Percentiles rank a stretch among this genome's conserved stretches.
Evolutionary conservation across 1,140 invertebrate genomes (phyloP).

Genomic region (Scaptomyza hsui): DNA sequence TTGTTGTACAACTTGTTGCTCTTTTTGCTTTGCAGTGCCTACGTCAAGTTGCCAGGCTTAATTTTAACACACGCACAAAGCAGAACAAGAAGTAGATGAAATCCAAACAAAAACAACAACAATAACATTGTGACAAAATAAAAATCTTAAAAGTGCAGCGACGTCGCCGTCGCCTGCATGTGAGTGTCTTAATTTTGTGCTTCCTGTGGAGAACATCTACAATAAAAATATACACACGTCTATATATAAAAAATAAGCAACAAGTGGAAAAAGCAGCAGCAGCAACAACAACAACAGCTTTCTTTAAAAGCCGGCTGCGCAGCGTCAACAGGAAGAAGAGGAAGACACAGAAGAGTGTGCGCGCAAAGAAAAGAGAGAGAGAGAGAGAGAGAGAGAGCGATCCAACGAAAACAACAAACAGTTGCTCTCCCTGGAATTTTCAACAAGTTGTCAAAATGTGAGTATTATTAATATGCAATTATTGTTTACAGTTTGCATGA

Average conservation of each 20-base stretch:
- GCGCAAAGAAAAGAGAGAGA: conserved; percentile 6
- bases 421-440: conserved; percentile 11
- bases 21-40: conserved; percentile 15
- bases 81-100: conserved; percentile 32
- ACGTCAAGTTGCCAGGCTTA: conserved; percentile 22
- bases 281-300: conserved; percentile 58
- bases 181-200: conserved; percentile 69
- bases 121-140: conserved; percentile 50
- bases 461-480: conserved; percentile 78
- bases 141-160: conserved; percentile 71
- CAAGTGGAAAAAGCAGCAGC: conserved; percentile 59
- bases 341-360: not conserved
- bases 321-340: conserved; percentile 28
- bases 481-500: conserved; percentile 61
- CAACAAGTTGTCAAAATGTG: conserved; percentile 50
- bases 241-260: conserved; percentile 48
- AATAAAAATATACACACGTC: conserved; percentile 21
- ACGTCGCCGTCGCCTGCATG: conserved; percentile 57
- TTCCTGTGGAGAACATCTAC: conserved; percentile 63
- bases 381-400: not conserved
- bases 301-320: conserved; percentile 73
- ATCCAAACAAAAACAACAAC: conserved; percentile 41
- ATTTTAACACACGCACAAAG: conserved; percentile 55
- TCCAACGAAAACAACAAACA: conserved; percentile 7
- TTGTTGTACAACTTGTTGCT: conserved; percentile 33